A percentile compares a stretch with the other conserved stretches of the same genome.
Evolutionary conservation across 2,888 invertebrate genomes (phyloP).

Genomic region (Cryptophagus acutangulus): DNA sequence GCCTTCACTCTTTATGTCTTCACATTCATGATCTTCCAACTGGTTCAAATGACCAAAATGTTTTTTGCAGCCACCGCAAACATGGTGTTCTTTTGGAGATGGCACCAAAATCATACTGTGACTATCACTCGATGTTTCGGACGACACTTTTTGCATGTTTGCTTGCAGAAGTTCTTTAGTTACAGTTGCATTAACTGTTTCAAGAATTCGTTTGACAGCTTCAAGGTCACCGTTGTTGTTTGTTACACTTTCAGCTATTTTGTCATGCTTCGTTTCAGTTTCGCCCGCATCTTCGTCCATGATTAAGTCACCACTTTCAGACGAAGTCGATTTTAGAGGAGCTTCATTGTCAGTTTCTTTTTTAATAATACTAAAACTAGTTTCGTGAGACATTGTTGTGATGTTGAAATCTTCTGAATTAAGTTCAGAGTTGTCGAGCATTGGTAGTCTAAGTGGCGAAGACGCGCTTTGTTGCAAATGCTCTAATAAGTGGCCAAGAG

Average conservation of each 20-base stretch:
- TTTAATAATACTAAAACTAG: constrained; percentile 32
- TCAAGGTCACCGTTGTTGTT: constrained; percentile 55
- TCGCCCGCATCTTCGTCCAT: constrained; percentile 61
- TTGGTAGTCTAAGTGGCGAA: constrained; percentile 13
- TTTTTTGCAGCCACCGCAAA: constrained; percentile 58
- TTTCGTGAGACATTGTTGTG: constrained; percentile 28
- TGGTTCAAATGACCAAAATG: constrained; percentile 57
- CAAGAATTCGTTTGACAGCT: constrained; percentile 66
- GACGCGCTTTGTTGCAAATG: constrained; percentile 54
- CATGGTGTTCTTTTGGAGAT: constrained; percentile 45
- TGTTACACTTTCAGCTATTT: constrained; percentile 33
- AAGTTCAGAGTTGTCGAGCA: not conserved
- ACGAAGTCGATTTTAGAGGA: constrained; percentile 46
- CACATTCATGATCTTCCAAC: constrained; percentile 68
- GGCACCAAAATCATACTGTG: constrained; percentile 41
- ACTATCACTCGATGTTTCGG: constrained; percentile 51
- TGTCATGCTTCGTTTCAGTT: constrained; percentile 30
- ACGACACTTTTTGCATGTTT: constrained; percentile 62
- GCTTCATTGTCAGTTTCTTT: constrained; percentile 47
- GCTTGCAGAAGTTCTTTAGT: constrained; percentile 69
- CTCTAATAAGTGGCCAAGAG: constrained; percentile 62
- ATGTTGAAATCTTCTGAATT: constrained; percentile 1
- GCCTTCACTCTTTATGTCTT: constrained; percentile 65
- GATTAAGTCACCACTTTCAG: constrained; percentile 54
- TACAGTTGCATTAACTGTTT: constrained; percentile 70